Conservation (phyloP, 2,888 invertebrate species). For the Rhagonycha lutea region DNA sequence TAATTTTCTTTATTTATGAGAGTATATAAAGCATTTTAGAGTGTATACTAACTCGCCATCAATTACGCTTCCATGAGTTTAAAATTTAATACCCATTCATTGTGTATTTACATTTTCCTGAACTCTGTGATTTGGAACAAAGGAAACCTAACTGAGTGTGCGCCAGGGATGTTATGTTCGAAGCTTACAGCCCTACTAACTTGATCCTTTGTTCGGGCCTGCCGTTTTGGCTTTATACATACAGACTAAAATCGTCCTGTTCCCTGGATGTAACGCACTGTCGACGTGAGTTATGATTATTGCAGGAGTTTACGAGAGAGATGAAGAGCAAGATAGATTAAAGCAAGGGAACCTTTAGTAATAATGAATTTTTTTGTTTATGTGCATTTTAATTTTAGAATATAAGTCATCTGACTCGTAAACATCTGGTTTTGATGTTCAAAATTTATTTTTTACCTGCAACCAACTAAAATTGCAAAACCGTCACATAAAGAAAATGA, state of each 20-base stretch:
- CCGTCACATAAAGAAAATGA: too few species aligned
- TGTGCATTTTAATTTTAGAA: constrained; percentile 15
- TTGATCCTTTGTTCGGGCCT: constrained; percentile 18
- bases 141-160: constrained; percentile 20
- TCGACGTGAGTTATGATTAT: constrained; percentile 33
- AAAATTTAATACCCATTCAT: constrained; percentile 17
- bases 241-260: constrained; percentile 15
- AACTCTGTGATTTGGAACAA: constrained; percentile 24
- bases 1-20: not conserved
- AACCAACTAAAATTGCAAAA: too few species aligned
- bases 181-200: constrained; percentile 20
- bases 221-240: constrained; percentile 18
- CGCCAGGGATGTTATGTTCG: constrained; percentile 5
- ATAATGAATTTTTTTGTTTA: constrained; percentile 17
- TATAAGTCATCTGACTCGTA: constrained; percentile 5
- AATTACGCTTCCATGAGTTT: constrained; percentile 15
- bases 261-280: constrained; percentile 16
- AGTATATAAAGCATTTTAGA: not conserved
- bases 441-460: not conserved
- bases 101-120: constrained; percentile 24
- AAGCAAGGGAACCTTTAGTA: constrained; percentile 12
- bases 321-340: constrained; percentile 21
- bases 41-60: constrained; percentile 3
- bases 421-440: constrained; percentile 1
- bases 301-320: constrained; percentile 21